phyloP scores from a whole-genome alignment of 2,113 vertebrate genomes.

The Synodontis membranacea region DNA sequence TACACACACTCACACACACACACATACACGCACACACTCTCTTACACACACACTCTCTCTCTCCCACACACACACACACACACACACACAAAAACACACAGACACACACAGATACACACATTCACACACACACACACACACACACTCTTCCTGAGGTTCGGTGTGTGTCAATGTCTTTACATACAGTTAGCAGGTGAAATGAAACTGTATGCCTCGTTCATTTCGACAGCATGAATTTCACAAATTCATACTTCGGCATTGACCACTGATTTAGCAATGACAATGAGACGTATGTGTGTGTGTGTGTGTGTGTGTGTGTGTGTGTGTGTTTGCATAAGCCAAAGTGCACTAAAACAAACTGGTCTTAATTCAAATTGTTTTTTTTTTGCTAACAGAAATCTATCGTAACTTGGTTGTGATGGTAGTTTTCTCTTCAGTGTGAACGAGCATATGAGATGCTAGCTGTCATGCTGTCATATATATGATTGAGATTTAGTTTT shows the following conservation, averaged over 20 bases:
- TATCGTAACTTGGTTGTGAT: not conserved
- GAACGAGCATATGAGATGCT: not conserved
- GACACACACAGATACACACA: conserved; percentile 9
- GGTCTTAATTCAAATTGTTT: not conserved
- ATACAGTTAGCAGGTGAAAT: conserved; percentile 45
- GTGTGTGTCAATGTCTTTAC: conserved; percentile 35
- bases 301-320: conserved; percentile 25
- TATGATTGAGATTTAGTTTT: not conserved
- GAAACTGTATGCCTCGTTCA: conserved; percentile 45
- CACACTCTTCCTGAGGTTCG: conserved; percentile 16
- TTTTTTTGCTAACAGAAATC: not conserved
- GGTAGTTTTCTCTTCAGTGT: not conserved
- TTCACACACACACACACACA: conserved; percentile 1
- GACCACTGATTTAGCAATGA: conserved; percentile 44
- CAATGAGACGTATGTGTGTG: conserved; percentile 48
- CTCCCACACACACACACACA: conserved; percentile 20
- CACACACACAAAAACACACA: too few relatives aligned
- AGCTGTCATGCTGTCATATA: not conserved
- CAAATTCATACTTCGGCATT: conserved; percentile 50
- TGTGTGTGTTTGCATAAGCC: not conserved
- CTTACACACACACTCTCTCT: not conserved
- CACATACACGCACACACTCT: too few relatives aligned
- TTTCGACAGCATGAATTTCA: conserved; percentile 45
- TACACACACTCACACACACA: conserved; percentile 18
- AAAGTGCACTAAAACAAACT: conserved; percentile 4